phyloP scores from a whole-genome alignment of 1,140 invertebrate genomes.

The Lanistes nyassanus region DNA sequence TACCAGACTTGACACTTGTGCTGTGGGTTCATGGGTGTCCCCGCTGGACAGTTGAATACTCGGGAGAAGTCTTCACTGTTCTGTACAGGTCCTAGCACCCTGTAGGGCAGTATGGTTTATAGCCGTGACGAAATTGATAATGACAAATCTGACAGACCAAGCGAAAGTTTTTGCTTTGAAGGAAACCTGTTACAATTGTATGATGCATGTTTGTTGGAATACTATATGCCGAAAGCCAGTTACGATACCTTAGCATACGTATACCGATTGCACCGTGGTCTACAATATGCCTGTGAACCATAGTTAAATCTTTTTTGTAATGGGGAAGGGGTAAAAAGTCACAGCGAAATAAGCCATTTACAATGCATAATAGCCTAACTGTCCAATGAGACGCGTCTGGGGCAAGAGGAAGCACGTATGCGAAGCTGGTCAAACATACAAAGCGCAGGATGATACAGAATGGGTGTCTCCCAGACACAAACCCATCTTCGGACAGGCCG shows the following conservation, averaged over 20 bases:
- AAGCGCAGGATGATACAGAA: no score
- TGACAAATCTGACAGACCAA: neutral
- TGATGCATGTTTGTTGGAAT: no score
- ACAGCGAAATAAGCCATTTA: no score
- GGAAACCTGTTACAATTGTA: neutral
- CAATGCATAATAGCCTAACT: no score
- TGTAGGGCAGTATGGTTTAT: constrained; percentile 27
- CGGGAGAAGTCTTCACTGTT: constrained; percentile 62
- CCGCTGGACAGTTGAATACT: constrained; percentile 62
- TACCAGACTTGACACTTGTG: constrained; percentile 62
- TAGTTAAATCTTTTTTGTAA: no score
- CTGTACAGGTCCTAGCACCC: constrained; percentile 57
- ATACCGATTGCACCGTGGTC: neutral
- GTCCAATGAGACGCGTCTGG: no score
- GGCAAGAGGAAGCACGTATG: no score
- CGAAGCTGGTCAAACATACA: no score
- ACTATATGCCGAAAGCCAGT: neutral
- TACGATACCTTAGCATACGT: neutral
- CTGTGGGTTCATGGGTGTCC: constrained; percentile 63
- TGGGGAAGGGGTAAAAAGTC: no score
- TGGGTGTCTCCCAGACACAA: no score
- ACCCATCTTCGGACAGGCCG: no score
- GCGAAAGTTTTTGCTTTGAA: neutral
- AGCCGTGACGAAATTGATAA: neutral
- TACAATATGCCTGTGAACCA: no score